These are phyloP conservation scores for Corapipo altera DNA, from an alignment of 2,113 vertebrate genomes.

Conservation along the genomic window DNA sequence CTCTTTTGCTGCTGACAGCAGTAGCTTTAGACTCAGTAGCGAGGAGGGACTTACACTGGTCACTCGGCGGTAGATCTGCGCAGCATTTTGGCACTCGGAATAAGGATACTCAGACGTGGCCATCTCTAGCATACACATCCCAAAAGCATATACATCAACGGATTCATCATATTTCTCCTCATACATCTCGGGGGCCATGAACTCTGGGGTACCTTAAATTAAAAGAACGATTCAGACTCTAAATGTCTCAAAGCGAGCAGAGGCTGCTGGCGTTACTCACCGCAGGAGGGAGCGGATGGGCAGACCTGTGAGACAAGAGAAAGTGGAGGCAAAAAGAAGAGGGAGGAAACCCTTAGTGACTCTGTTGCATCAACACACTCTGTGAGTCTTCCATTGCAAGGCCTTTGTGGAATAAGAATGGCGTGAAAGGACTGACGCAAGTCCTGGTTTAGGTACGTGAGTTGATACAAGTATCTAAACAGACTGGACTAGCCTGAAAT, in stretches of 20 bases:
- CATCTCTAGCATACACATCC: slow-evolving; percentile 99
- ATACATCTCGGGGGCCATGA: slow-evolving; percentile 99
- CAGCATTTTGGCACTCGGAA: slow-evolving; percentile 98
- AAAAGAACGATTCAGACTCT: slow-evolving; percentile 92
- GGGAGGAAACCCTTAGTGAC: slow-evolving; percentile 85
- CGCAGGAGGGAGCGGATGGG: slow-evolving; percentile 73
- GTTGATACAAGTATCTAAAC: not conserved
- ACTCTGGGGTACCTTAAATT: slow-evolving; percentile 97
- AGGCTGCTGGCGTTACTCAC: slow-evolving; percentile 80
- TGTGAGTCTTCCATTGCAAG: slow-evolving; percentile 87
- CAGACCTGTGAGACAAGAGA: slow-evolving; percentile 70
- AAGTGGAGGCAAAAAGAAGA: slow-evolving; percentile 77
- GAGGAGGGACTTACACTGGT: slow-evolving; percentile 90
- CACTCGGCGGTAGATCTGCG: slow-evolving; percentile 98
- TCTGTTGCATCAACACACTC: slow-evolving; percentile 75
- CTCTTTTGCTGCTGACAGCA: not conserved
- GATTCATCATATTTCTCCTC: slow-evolving; percentile 99
- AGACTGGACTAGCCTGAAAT: slow-evolving; percentile 1
- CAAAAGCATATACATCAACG: slow-evolving; percentile 98
- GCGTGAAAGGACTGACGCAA: not conserved
- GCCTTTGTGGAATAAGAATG: slow-evolving; percentile 67
- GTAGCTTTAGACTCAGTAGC: not conserved
- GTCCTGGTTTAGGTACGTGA: not conserved
- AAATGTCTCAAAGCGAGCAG: slow-evolving; percentile 84
- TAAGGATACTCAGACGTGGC: slow-evolving; percentile 99